A percentile compares a stretch with the other conserved stretches of the same genome.
phyloP scores from a whole-genome alignment of 23 tunicate genomes.

The Ciona savignyi region DNA sequence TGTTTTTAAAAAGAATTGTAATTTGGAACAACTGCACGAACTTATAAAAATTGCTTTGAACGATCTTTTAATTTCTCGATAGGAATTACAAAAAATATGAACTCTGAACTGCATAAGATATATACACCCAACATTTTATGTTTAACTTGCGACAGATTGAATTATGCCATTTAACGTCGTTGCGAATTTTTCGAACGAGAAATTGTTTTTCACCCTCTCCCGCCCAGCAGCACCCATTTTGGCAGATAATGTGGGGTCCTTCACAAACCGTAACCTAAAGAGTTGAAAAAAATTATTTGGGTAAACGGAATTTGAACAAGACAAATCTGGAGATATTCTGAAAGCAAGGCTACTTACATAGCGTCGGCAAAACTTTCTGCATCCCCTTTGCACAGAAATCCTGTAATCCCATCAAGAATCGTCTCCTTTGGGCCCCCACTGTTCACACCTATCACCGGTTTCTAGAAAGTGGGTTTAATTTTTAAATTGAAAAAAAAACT shows the following conservation, averaged over 20 bases:
- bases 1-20: no score
- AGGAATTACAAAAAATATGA: no score
- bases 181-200: slow-evolving; percentile 76
- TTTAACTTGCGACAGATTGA: slow-evolving; percentile 21
- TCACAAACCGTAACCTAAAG: slow-evolving; percentile 45
- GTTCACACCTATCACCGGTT: slow-evolving; percentile 92
- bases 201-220: slow-evolving; percentile 32
- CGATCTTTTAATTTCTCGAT: no score
- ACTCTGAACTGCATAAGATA: no score
- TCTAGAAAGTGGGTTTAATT: slow-evolving; percentile 14
- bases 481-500: not conserved
- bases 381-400: slow-evolving; percentile 59
- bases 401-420: slow-evolving; percentile 57
- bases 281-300: not conserved
- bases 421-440: slow-evolving; percentile 96
- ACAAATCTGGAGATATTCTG: no score
- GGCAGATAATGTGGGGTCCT: slow-evolving; percentile 20
- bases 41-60: no score
- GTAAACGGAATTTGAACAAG: not conserved
- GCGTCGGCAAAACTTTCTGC: slow-evolving; percentile 41
- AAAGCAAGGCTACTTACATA: no score
- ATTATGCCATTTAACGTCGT: slow-evolving; percentile 44
- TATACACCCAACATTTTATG: not conserved
- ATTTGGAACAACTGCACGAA: no score
- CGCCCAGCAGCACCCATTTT: slow-evolving; percentile 64